phyloP scores from a whole-genome alignment of 2,797 vertebrate species.

The Numenius phaeopus region DNA sequence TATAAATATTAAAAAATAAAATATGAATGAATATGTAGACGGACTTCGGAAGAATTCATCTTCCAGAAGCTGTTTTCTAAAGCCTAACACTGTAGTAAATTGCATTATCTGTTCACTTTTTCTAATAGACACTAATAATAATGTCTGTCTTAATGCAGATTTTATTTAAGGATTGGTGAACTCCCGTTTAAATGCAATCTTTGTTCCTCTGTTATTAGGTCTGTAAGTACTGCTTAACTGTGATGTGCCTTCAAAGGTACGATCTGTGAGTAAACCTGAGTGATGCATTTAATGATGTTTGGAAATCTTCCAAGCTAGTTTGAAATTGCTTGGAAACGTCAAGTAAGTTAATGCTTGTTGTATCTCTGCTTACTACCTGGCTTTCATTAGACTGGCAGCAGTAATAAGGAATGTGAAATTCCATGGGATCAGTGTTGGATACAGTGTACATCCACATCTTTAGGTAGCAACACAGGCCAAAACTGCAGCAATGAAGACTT shows the following conservation, averaged over 20 bases:
- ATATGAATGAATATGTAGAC: neutral
- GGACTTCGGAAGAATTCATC: neutral
- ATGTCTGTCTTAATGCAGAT: neutral
- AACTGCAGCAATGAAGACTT: neutral
- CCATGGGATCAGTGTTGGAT: neutral
- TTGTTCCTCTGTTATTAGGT: neutral
- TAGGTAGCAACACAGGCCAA: neutral
- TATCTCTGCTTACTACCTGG: neutral
- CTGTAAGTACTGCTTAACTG: neutral
- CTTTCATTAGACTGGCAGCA: neutral
- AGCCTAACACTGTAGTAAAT: neutral
- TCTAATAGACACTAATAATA: neutral
- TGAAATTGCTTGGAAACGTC: neutral
- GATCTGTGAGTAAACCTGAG: neutral
- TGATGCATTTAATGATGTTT: neutral
- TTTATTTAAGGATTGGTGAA: neutral
- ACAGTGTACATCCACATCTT: neutral
- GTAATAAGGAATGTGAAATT: neutral
- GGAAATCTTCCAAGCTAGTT: neutral
- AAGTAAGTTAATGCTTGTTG: neutral
- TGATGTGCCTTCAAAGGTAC: neutral
- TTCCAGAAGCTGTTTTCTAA: neutral
- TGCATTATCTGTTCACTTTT: neutral
- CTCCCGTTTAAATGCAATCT: neutral
- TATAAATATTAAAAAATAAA: neutral